Conservation (phyloP, 1,140 invertebrate species). For the Meteorus sp. region DNA sequence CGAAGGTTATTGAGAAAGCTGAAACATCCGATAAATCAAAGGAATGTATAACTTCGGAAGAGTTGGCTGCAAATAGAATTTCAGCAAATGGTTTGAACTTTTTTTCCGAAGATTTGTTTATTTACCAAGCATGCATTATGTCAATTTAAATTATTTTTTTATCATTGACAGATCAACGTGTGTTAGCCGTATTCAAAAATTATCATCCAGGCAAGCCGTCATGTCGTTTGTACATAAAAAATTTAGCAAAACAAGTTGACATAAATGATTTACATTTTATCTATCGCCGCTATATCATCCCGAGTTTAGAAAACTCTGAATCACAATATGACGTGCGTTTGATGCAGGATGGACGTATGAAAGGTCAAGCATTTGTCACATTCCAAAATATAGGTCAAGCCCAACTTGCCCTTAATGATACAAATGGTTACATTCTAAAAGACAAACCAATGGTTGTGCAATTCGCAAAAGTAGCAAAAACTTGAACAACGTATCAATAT, state of each 20-base stretch:
- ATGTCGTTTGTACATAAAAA: slow-evolving; percentile 89
- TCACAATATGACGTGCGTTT: slow-evolving; percentile 77
- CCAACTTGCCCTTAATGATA: slow-evolving; percentile 76
- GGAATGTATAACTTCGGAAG: slow-evolving; percentile 67
- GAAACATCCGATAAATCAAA: slow-evolving; percentile 41
- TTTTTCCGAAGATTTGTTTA: too few species aligned
- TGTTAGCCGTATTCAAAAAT: slow-evolving; percentile 83
- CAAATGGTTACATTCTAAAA: slow-evolving; percentile 86
- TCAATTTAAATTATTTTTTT: too few species aligned
- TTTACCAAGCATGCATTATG: too few species aligned
- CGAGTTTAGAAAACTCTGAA: slow-evolving; percentile 57
- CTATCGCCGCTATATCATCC: slow-evolving; percentile 70
- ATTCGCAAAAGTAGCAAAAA: slow-evolving; percentile 70
- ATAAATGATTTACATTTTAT: slow-evolving; percentile 78
- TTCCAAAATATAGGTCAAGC: slow-evolving; percentile 73
- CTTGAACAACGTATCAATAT: too few species aligned
- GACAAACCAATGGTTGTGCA: slow-evolving; percentile 90
- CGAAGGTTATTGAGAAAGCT: slow-evolving; percentile 41
- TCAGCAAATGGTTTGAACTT: slow-evolving; percentile 64
- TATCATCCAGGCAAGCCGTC: slow-evolving; percentile 81
- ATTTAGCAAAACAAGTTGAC: slow-evolving; percentile 80
- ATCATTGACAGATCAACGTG: slow-evolving; percentile 68
- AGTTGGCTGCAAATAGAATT: slow-evolving; percentile 71
- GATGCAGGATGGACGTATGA: slow-evolving; percentile 95
- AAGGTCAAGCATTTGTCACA: slow-evolving; percentile 92